A percentile compares a stretch with the other conserved stretches of the same genome.
phyloP scores from a whole-genome alignment of 2,113 vertebrate genomes.

The Leucopsar rothschildi region DNA sequence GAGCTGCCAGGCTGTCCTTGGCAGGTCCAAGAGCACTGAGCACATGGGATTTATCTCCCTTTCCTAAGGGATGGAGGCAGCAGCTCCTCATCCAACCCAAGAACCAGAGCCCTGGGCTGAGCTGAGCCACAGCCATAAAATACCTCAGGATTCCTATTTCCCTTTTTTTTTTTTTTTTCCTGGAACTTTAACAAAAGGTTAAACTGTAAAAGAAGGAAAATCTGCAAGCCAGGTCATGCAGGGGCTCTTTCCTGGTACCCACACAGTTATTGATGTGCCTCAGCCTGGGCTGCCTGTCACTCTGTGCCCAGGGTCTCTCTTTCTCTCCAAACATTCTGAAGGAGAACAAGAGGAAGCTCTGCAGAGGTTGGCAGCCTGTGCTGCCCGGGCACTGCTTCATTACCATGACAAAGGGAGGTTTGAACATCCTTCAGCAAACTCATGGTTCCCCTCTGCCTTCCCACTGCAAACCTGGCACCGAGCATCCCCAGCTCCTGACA shows the following conservation, averaged over 20 bases:
- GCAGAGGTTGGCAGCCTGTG: conserved; percentile 16
- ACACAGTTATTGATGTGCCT: not conserved
- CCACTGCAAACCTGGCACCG: not conserved
- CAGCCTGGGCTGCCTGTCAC: not conserved
- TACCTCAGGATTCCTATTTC: not conserved
- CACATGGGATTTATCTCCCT: not conserved
- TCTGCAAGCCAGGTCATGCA: not conserved
- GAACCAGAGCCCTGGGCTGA: accelerated
- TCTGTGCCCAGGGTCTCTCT: not conserved
- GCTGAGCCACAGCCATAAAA: accelerated
- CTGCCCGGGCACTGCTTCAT: conserved; percentile 29
- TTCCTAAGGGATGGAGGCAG: not conserved
- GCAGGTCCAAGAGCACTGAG: not conserved
- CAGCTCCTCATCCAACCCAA: not conserved
- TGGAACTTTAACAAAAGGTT: not conserved
- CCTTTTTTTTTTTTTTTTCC: too few species aligned
- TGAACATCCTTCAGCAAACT: conserved; percentile 21
- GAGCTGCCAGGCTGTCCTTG: not conserved
- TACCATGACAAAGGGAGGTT: conserved; percentile 29
- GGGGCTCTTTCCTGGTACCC: not conserved
- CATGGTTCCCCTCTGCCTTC: not conserved
- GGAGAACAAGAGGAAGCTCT: not conserved
- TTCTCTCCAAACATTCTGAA: not conserved
- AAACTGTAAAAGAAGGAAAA: not conserved
- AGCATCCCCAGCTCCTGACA: not conserved